Evolutionary conservation across 2,797 vertebrate species (phyloP), one percentile per base, ranked within the genome.

Genomic region (Coregonus ussuriensis): DNA sequence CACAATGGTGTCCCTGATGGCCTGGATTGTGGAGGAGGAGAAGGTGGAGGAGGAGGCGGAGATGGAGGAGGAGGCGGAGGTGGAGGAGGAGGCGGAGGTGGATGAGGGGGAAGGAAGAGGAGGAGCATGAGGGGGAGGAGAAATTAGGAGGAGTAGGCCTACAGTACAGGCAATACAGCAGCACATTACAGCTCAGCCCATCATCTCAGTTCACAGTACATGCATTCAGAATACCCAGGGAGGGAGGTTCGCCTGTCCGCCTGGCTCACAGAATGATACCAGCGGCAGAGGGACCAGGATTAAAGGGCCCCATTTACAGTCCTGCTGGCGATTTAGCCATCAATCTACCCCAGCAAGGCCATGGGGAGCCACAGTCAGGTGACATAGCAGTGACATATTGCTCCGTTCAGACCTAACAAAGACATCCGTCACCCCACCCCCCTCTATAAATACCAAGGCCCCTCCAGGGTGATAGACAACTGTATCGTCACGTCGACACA

Each of bases 301-400:
- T 88, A 91, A 90, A 90, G 89, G 87, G 88, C 85, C 85, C 80
- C 86, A 79, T 91, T 91, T 92, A 89, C 81, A 90, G 85, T 86
- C 84, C 76, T 74, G 80, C 69, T 85, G 88, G 86, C 88, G 85
- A 91, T 89, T 87, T 86, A 83, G 88, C 92, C 81, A 94, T 94
- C 93, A 93, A 93, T 95, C 93, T 85, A 56, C 31, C 56, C 31
- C 56, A 68, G 88, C 87, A 87, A 92, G 91, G 91, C 89, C 89
- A 85, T 79, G 14, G 78, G 87, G 84, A 88, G 86, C 82, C 75
- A 79, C 73, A 65, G 84, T 86, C 88, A 89, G 89, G 88, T 91
- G 91, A 90, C 88, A 86, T 79, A 7, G 14, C 0, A 0, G 74
- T 88, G 91, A 94, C 92, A 91, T 89, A 93, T 86, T 74, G 85